These are phyloP conservation scores for Conus canariensis DNA, from an alignment of 2,888 invertebrate species.

Conservation along the genomic window DNA sequence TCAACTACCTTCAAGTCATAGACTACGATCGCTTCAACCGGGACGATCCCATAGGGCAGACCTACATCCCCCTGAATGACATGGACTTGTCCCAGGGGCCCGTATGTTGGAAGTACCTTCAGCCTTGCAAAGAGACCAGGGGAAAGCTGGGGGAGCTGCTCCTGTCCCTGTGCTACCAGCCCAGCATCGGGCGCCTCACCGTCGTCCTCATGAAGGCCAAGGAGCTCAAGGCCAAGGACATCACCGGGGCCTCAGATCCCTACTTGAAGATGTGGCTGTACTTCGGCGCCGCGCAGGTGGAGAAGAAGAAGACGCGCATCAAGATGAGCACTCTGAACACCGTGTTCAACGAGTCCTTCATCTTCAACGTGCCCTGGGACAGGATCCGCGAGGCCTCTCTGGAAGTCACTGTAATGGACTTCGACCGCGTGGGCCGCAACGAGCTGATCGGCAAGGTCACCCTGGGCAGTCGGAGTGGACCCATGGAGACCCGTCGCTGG, in stretches of 20 bases:
- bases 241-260: conserved; percentile 89
- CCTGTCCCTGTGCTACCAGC: conserved; percentile 96
- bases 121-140: conserved; percentile 25
- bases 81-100: background rate
- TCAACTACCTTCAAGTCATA: too few species aligned
- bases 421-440: conserved; percentile 96
- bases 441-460: conserved; percentile 89
- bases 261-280: background rate
- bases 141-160: conserved; percentile 76
- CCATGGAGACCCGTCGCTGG: conserved; percentile 97
- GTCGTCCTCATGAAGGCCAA: conserved; percentile 94
- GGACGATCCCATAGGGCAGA: background rate
- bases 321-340: conserved; percentile 89
- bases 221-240: conserved; percentile 96
- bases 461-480: conserved; percentile 86
- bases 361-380: conserved; percentile 98
- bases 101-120: background rate
- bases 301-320: conserved; percentile 94
- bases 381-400: conserved; percentile 96
- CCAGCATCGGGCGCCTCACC: conserved; percentile 95
- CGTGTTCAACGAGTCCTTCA: conserved; percentile 96
- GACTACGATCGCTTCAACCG: too few species aligned
- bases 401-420: conserved; percentile 97
- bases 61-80: background rate
- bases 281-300: conserved; percentile 88